These are phyloP conservation scores for Aporrectodea caliginosa DNA, from an alignment of 1,140 invertebrate species.

Conservation along the genomic window DNA sequence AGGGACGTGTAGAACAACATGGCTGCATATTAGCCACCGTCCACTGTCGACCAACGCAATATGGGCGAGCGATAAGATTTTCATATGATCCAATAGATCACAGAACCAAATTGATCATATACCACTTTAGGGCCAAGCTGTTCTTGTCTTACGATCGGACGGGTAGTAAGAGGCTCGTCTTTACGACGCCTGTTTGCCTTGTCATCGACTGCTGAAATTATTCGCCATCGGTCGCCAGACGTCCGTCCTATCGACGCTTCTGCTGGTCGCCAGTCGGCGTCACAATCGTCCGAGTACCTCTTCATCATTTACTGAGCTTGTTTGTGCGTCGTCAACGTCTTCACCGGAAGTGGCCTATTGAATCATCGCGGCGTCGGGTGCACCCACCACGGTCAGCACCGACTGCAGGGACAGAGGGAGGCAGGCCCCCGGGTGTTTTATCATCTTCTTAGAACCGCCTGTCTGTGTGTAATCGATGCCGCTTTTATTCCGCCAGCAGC, in stretches of 20 bases:
- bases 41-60: background rate
- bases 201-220: background rate
- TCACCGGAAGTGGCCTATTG: background rate
- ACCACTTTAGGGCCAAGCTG: background rate
- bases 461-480: too few species aligned
- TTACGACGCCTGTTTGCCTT: background rate
- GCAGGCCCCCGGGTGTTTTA: too few species aligned
- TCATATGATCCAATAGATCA: background rate
- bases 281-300: background rate
- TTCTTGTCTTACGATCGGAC: background rate
- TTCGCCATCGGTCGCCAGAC: too few species aligned
- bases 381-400: too few species aligned
- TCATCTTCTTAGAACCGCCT: too few species aligned
- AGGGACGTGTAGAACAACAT: background rate
- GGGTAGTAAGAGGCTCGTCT: background rate
- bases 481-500: too few species aligned
- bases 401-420: too few species aligned
- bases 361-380: background rate
- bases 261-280: background rate
- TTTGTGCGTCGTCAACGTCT: too few species aligned
- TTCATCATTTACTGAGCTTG: background rate
- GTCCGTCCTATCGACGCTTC: background rate
- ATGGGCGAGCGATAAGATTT: background rate
- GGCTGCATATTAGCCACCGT: background rate
- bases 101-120: background rate